Base-by-base conservation (phyloP, 2,888 invertebrate species). In the Tetanocera ferruginea region DNA sequence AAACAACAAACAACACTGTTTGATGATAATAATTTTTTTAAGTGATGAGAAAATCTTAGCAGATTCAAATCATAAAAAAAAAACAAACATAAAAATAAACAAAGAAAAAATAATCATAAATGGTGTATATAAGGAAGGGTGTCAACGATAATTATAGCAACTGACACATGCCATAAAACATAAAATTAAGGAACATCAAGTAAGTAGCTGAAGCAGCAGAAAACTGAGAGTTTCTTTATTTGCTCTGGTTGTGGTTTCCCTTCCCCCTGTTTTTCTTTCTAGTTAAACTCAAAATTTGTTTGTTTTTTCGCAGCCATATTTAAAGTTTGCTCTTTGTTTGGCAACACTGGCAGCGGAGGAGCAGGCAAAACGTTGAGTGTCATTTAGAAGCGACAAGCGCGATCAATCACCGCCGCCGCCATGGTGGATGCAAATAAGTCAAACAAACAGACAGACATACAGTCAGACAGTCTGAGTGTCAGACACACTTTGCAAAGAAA, bases 311-410 rank as follows among this genome's bases (percentile, higher is more conserved):
- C 43, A 49, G 49, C 49, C n/a, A 67, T 67, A n/a, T 23, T 66
- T 66, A n/a, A 28, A 23, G 9, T 28, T 62, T 31, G 5, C 34
- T 28, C 14, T 64, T 25, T 64, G 64, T 64, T 64, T 64, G n/a
- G 37, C 64, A 66, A 19, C 64, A 31, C 34, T 31, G 31, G 17
- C 28, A 9, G 28, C 64, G 31, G 34, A 14, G 14, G 31, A 64
- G n/a, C 64, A 28, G 25, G 51, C 69, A 28, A 25, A 51, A 14
- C 69, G 51, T 28, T 51, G 28, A 51, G 51, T 69, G 69, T 69
- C 69, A 69, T 28, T 69, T 69, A 28, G 69, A 51, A 23, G 69
- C 69, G 69, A 69, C 69, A 69, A 49, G 49, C 23, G 69, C 69
- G 69, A 69, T 69, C 69, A 69, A 69, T 69, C 69, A 51, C 23